Percentiles rank a stretch among this genome's conserved stretches.
phyloP scores from a whole-genome alignment of 2,888 invertebrate genomes.

The Troilus luridus region DNA sequence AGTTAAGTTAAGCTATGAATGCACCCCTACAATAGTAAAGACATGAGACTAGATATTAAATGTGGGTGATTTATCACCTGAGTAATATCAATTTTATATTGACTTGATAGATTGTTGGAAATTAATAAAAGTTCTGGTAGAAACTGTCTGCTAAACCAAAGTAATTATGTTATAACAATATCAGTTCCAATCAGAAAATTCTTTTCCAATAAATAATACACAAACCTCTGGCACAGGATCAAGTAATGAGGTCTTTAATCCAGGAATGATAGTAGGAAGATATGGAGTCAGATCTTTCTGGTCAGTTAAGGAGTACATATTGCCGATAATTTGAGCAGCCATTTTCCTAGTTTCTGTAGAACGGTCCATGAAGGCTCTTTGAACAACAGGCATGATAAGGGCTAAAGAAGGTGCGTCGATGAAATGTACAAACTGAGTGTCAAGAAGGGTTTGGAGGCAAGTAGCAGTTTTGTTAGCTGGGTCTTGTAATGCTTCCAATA shows the following conservation, averaged over 20 bases:
- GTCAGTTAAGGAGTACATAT: conserved; percentile 99
- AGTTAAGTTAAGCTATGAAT: neutral
- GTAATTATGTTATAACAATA: neutral
- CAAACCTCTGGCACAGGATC: conserved; percentile 94
- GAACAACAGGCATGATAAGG: conserved; percentile 98
- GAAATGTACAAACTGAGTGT: conserved; percentile 98
- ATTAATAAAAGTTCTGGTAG: too few species aligned
- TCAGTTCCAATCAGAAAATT: neutral
- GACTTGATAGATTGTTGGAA: too few species aligned
- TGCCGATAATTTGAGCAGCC: conserved; percentile 99
- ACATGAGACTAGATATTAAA: neutral
- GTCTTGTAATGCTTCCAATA: conserved; percentile 93
- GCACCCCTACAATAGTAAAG: neutral
- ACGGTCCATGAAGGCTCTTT: conserved; percentile 96
- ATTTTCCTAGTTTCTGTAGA: conserved; percentile 98
- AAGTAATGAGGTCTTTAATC: conserved; percentile 92
- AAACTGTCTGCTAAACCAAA: neutral
- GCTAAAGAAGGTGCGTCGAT: conserved; percentile 99
- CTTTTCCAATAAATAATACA: neutral
- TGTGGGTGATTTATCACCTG: neutral
- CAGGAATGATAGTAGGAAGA: conserved; percentile 95
- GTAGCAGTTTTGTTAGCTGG: conserved; percentile 94
- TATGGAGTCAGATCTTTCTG: conserved; percentile 98
- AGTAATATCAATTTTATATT: neutral
- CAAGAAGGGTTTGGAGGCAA: conserved; percentile 93